These are phyloP conservation scores for Ctenopoma multispine DNA, from an alignment of 2,797 vertebrate species.

Conservation along the genomic window DNA sequence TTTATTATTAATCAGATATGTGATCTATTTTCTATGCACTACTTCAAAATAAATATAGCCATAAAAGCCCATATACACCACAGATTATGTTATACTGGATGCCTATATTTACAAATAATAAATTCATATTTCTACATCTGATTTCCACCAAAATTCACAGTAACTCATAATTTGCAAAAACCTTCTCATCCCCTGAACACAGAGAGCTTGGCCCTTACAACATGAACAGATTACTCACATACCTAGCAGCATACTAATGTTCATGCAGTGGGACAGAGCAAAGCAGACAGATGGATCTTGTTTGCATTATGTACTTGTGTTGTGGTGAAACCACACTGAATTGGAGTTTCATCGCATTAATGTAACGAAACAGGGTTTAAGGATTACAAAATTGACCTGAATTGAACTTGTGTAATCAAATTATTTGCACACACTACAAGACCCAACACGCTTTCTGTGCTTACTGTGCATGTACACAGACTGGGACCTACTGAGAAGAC, in stretches of 20 bases:
- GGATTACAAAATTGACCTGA: no score
- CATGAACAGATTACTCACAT: not conserved
- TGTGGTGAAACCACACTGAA: no score
- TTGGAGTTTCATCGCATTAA: no score
- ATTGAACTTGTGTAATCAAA: no score
- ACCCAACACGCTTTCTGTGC: no score
- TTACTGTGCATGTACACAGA: no score
- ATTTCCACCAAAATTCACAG: not conserved
- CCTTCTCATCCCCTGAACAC: not conserved
- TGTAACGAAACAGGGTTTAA: no score
- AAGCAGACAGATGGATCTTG: no score
- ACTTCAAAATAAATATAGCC: not conserved
- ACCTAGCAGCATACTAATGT: not conserved
- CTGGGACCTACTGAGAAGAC: no score
- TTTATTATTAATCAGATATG: not conserved
- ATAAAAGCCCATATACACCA: not conserved
- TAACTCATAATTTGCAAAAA: not conserved
- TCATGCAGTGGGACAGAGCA: not conserved
- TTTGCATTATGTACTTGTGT: no score
- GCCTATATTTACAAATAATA: not conserved
- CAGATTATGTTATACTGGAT: not conserved
- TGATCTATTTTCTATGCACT: not conserved
- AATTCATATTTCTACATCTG: not conserved
- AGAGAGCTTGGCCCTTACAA: not conserved
- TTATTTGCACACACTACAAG: no score